Evolutionary conservation across 1,140 invertebrate species (phyloP).

Genomic region (Saccostrea glomerata): DNA sequence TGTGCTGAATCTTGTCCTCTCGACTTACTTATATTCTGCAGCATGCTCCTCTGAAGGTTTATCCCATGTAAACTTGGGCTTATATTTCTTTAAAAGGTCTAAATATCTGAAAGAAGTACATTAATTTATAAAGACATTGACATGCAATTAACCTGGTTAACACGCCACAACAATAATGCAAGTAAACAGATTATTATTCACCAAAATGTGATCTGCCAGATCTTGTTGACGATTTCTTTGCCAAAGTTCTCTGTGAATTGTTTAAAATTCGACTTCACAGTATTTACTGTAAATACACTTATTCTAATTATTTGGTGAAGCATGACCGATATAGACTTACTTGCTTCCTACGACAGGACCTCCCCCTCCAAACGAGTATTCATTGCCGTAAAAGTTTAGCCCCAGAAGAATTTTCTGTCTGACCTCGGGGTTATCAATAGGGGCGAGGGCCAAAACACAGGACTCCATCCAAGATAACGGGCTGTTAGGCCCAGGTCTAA

Average conservation of each 20-base stretch:
- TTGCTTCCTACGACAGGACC: slow-evolving; percentile 89
- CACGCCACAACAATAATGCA: too few species aligned
- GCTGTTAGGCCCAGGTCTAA: slow-evolving; percentile 87
- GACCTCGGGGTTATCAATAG: slow-evolving; percentile 80
- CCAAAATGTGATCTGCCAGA: too few species aligned
- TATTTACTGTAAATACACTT: neutral
- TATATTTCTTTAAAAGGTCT: slow-evolving; percentile 81
- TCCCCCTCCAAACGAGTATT: slow-evolving; percentile 88
- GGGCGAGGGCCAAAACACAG: slow-evolving; percentile 87
- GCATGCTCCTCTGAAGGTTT: slow-evolving; percentile 90
- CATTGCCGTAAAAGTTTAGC: slow-evolving; percentile 96
- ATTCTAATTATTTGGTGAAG: neutral
- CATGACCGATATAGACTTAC: slow-evolving; percentile 82
- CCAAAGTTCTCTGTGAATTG: too few species aligned
- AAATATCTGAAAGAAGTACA: slow-evolving; percentile 74
- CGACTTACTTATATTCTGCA: slow-evolving; percentile 89
- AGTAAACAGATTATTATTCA: too few species aligned
- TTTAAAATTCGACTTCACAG: too few species aligned
- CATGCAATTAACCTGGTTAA: too few species aligned
- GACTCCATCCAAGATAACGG: slow-evolving; percentile 90
- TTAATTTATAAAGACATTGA: neutral
- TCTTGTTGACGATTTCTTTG: too few species aligned
- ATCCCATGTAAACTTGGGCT: slow-evolving; percentile 88
- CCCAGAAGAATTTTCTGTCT: slow-evolving; percentile 91
- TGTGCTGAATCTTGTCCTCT: neutral